Conservation (phyloP, 2,113 vertebrate species). For the Macroglossus sobrinus region DNA sequence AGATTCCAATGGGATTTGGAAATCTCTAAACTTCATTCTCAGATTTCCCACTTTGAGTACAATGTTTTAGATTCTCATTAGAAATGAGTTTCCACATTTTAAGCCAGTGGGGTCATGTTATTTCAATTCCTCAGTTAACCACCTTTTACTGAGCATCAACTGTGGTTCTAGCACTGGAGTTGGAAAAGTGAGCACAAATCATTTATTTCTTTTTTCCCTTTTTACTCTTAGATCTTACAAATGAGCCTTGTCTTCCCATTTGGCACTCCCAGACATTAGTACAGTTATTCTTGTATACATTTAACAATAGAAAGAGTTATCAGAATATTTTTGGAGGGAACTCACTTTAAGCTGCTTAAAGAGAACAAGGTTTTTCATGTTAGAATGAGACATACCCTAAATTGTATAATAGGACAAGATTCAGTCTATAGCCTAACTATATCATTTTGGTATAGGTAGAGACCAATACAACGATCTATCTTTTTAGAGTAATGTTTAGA, state of each 20-base stretch:
- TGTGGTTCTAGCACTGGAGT: neutral
- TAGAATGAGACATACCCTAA: neutral
- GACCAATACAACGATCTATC: neutral
- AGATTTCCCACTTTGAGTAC: neutral
- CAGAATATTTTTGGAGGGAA: neutral
- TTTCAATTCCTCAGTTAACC: neutral
- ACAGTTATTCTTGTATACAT: neutral
- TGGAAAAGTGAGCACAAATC: neutral
- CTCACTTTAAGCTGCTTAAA: neutral
- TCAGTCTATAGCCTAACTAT: neutral
- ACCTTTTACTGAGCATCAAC: neutral
- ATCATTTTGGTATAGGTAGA: neutral
- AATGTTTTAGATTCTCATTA: neutral
- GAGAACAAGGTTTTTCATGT: neutral
- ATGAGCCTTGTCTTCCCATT: neutral
- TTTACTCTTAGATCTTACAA: neutral
- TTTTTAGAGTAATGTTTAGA: neutral
- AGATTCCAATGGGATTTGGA: neutral
- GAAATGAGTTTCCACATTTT: neutral
- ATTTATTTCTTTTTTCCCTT: neutral
- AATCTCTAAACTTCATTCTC: conserved; percentile 3
- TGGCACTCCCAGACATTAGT: neutral
- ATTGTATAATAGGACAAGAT: neutral
- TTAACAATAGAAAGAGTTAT: neutral
- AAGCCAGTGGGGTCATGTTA: neutral